phyloP scores from a whole-genome alignment of 2,113 vertebrate genomes.

The Daubentonia madagascariensis region DNA sequence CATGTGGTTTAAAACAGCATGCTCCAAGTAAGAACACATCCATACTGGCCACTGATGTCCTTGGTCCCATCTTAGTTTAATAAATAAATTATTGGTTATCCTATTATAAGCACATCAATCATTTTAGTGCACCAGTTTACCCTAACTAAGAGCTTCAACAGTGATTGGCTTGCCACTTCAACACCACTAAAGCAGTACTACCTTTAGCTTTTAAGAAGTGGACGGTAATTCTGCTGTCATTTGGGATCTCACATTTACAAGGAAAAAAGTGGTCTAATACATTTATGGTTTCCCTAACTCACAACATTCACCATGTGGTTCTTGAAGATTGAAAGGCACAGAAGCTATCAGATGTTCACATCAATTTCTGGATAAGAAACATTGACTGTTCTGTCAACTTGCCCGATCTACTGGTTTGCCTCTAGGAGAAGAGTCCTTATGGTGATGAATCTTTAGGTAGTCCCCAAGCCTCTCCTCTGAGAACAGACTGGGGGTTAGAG shows the following conservation, averaged over 20 bases:
- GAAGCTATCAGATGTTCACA: not conserved
- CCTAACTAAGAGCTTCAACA: not conserved
- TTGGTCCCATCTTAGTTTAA: not conserved
- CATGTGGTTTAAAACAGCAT: not conserved
- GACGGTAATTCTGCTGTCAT: not conserved
- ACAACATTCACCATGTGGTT: rapidly evolving
- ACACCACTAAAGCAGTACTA: not conserved
- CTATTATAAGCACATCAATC: rapidly evolving
- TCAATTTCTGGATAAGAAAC: not conserved
- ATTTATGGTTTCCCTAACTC: not conserved
- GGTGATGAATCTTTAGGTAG: rapidly evolving
- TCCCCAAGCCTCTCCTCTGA: not conserved
- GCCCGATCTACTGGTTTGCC: not conserved
- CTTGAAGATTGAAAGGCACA: not conserved
- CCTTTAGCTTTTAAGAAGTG: not conserved
- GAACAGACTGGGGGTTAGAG: not conserved
- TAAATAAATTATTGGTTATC: rapidly evolving
- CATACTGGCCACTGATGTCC: not conserved
- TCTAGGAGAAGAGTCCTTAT: not conserved
- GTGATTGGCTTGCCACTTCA: rapidly evolving
- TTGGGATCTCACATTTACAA: not conserved
- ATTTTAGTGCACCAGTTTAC: too few relatives aligned
- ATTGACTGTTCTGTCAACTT: rapidly evolving
- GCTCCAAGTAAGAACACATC: not conserved
- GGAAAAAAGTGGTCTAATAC: not conserved